These are phyloP conservation scores for Myiotriccus ornatus DNA, from an alignment of 2,797 vertebrate genomes.

Conservation along the genomic window DNA sequence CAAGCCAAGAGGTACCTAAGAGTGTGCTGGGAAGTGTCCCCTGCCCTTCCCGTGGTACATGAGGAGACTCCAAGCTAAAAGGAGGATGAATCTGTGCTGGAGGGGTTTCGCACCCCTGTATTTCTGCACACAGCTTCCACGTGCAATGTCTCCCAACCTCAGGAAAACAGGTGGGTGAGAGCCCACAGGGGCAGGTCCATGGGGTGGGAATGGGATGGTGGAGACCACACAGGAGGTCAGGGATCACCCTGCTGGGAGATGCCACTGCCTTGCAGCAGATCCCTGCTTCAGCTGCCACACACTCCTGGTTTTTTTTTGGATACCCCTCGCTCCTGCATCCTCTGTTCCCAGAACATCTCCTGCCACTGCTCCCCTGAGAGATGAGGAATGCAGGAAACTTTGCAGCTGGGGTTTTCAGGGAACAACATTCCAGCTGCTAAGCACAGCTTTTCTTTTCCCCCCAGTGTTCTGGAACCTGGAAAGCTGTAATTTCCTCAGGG, in stretches of 20 bases:
- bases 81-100: background rate
- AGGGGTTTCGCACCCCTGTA: background rate
- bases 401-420: background rate
- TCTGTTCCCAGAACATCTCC: background rate
- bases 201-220: background rate
- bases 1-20: background rate
- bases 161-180: background rate
- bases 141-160: background rate
- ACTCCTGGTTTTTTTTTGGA: background rate
- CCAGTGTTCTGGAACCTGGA: background rate
- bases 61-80: background rate
- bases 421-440: background rate
- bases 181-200: background rate
- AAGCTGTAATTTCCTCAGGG: background rate
- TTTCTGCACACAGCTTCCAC: background rate
- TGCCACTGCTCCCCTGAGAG: background rate
- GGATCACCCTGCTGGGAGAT: fast-evolving
- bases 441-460: background rate
- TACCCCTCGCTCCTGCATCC: background rate
- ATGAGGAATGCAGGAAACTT: background rate
- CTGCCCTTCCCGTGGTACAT: background rate
- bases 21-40: background rate
- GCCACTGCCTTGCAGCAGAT: background rate
- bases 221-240: background rate
- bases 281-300: background rate